These are phyloP conservation scores for Anarsia innoxiella DNA, from an alignment of 2,888 invertebrate genomes.

Conservation along the genomic window DNA sequence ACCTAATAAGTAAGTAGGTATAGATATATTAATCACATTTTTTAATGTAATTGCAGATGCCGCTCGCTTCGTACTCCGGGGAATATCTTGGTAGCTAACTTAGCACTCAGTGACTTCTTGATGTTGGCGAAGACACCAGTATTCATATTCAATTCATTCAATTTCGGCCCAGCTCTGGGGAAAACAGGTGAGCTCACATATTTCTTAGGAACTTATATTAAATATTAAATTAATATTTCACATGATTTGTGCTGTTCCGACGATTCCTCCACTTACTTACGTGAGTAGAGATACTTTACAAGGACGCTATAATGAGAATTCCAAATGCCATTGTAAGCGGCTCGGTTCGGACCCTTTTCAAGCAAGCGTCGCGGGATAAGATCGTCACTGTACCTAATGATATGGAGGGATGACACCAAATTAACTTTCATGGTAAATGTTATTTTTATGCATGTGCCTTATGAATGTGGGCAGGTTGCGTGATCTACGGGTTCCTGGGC, in stretches of 20 bases:
- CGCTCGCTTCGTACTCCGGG: slow-evolving; percentile 82
- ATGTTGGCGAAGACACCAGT: slow-evolving; percentile 84
- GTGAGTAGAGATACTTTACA: too few species aligned
- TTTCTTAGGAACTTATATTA: too few species aligned
- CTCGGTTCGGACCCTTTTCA: neutral
- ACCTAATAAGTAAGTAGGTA: too few species aligned
- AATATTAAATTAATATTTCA: too few species aligned
- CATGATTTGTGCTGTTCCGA: too few species aligned
- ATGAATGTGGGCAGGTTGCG: slow-evolving; percentile 77
- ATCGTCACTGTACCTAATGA: neutral
- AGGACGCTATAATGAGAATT: too few species aligned
- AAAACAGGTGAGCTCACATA: slow-evolving; percentile 81
- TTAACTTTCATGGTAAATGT: neutral
- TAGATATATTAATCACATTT: too few species aligned
- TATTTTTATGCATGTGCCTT: too few species aligned
- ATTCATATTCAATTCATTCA: slow-evolving; percentile 83
- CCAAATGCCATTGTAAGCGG: too few species aligned
- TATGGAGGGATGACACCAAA: neutral
- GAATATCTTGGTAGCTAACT: slow-evolving; percentile 83
- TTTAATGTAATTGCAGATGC: slow-evolving; percentile 70
- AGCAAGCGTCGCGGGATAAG: neutral
- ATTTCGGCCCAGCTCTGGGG: slow-evolving; percentile 83
- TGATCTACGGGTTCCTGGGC: slow-evolving; percentile 86
- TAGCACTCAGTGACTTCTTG: slow-evolving; percentile 83
- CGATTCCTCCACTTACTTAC: too few species aligned